These are phyloP conservation scores for Baryphthengus martii DNA, from an alignment of 2,113 vertebrate genomes.

Conservation along the genomic window DNA sequence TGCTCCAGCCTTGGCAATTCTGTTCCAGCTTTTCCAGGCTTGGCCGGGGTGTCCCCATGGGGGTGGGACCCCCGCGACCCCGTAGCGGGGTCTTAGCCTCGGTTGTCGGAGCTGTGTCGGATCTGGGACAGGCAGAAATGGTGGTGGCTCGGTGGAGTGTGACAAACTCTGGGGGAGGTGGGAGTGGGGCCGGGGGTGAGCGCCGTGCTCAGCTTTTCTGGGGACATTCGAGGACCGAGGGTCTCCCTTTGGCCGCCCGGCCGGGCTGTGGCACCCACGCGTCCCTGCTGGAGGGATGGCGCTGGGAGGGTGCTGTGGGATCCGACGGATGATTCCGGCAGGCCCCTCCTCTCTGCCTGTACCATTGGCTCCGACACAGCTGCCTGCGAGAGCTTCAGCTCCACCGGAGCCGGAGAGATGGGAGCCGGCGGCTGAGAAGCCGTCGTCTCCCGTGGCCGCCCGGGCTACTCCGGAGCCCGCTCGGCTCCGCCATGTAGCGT, in stretches of 20 bases:
- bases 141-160: neutral
- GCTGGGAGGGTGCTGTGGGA: constrained; percentile 45
- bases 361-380: constrained; percentile 42
- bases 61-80: neutral
- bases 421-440: neutral
- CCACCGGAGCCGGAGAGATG: neutral
- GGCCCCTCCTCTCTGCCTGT: constrained; percentile 54
- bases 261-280: neutral
- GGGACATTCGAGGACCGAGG: accelerated
- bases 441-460: neutral
- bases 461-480: neutral
- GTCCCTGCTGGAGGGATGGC: constrained; percentile 3
- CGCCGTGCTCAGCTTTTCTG: accelerated
- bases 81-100: accelerated
- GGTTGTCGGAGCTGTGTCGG: accelerated
- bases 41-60: neutral
- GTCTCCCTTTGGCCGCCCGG: neutral
- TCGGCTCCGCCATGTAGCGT: constrained; percentile 57
- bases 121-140: accelerated
- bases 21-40: neutral
- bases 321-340: neutral
- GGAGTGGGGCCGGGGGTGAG: accelerated
- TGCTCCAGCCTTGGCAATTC: neutral
- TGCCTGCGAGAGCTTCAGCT: neutral
- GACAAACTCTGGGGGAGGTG: neutral